Conservation (phyloP, 2,113 vertebrate genomes). For the Gymnorhina tibicen region DNA sequence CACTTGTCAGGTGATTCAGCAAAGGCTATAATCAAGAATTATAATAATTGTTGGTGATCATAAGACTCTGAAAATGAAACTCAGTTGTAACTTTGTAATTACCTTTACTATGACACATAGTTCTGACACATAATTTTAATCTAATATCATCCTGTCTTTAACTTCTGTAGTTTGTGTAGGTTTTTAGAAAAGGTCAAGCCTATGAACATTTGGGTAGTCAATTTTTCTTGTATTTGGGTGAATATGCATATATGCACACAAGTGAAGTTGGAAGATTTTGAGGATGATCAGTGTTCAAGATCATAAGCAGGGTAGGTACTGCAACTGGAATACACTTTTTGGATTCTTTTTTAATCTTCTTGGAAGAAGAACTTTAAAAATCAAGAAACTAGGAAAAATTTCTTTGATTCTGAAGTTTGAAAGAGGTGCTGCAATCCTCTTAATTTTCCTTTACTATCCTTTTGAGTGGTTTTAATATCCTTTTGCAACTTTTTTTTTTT, state of each 20-base stretch:
- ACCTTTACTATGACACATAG: fast-evolving
- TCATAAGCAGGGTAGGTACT: neutral
- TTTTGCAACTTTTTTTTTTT: neutral
- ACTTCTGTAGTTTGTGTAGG: fast-evolving
- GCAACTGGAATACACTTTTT: neutral
- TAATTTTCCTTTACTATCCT: neutral
- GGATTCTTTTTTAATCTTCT: neutral
- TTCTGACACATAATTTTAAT: neutral
- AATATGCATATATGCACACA: neutral
- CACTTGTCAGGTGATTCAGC: neutral
- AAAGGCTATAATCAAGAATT: neutral
- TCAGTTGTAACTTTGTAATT: neutral
- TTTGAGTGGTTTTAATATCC: neutral
- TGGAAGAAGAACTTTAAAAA: neutral
- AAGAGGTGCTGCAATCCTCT: neutral
- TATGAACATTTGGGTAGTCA: neutral
- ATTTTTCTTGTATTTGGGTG: neutral
- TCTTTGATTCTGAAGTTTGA: neutral
- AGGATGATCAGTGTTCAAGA: neutral
- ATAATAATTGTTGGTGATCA: neutral
- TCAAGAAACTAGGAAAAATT: neutral
- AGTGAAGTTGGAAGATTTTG: neutral
- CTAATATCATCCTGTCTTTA: neutral
- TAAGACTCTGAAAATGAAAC: neutral
- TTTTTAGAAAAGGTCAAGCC: neutral